phyloP scores from a whole-genome alignment of 2,888 invertebrate species.

The Tromatobia lineatoria region DNA sequence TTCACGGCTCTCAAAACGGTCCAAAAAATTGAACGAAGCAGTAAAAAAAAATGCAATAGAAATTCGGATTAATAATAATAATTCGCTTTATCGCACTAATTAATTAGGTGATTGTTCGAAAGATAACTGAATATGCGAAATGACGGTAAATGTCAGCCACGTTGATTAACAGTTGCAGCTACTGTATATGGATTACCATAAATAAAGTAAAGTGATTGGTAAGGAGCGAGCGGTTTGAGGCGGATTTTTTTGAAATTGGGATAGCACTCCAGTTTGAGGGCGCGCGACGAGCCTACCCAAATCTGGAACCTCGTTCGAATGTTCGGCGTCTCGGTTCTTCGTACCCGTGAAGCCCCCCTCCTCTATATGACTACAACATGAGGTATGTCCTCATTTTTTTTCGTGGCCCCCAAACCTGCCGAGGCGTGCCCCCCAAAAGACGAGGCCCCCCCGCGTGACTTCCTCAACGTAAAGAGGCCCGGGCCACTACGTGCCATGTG shows the following conservation, averaged over 20 bases:
- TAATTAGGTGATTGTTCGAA: background rate
- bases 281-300: constrained; percentile 70
- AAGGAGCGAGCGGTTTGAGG: constrained; percentile 26
- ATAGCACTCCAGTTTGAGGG: constrained; percentile 69
- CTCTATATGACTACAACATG: constrained; percentile 33
- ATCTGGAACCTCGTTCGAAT: constrained; percentile 75
- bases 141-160: background rate
- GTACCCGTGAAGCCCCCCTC: constrained; percentile 53
- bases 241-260: constrained; percentile 73
- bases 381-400: constrained; percentile 81
- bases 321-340: constrained; percentile 45
- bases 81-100: too few species aligned
- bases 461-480: constrained; percentile 76
- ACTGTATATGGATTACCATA: constrained; percentile 13
- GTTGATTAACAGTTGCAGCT: background rate
- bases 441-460: constrained; percentile 73
- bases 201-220: constrained; percentile 19
- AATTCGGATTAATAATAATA: too few species aligned
- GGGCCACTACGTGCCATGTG: constrained; percentile 42
- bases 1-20: too few species aligned
- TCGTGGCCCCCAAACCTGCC: constrained; percentile 67
- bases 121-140: background rate
- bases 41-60: too few species aligned
- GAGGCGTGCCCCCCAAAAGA: constrained; percentile 33
- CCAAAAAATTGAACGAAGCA: too few species aligned